Evolutionary conservation across 1,140 invertebrate genomes (phyloP).

Genomic region (Hermetia illucens): DNA sequence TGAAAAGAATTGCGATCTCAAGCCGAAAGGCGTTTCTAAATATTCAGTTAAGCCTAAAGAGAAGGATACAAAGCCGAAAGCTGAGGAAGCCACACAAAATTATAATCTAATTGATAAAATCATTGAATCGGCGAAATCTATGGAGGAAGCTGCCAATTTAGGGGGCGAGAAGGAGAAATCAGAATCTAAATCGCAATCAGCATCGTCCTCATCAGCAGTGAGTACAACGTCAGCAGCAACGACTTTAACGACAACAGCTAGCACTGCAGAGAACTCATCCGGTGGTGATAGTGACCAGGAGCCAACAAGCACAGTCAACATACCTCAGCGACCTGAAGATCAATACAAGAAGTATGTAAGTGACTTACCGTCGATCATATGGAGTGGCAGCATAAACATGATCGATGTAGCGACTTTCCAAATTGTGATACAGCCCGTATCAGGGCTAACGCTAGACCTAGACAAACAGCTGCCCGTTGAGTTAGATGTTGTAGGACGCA

Average conservation of each 20-base stretch:
- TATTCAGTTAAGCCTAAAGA: not conserved
- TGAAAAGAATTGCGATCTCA: too few relatives aligned
- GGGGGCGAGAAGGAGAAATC: conserved; percentile 15
- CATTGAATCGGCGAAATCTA: conserved; percentile 23
- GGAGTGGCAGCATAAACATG: conserved; percentile 82
- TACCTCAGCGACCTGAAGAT: conserved; percentile 27
- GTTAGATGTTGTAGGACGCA: conserved; percentile 83
- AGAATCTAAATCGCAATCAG: not conserved
- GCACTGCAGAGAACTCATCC: not conserved
- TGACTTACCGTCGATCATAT: conserved; percentile 40
- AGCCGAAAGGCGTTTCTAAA: too few relatives aligned
- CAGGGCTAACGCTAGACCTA: conserved; percentile 51
- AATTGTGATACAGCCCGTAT: conserved; percentile 55
- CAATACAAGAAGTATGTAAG: conserved; percentile 4
- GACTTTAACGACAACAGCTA: not conserved
- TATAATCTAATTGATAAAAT: conserved; percentile 24
- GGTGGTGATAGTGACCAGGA: conserved; percentile 46
- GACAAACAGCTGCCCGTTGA: conserved; percentile 58
- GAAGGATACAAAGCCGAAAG: conserved; percentile 16
- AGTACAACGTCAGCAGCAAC: not conserved
- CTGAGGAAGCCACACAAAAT: conserved; percentile 21
- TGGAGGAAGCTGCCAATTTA: conserved; percentile 21
- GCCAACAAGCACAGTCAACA: conserved; percentile 41
- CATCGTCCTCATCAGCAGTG: not conserved
- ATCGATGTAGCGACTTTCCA: conserved; percentile 81